These are phyloP conservation scores for Plodia interpunctella DNA, from an alignment of 1,140 invertebrate species.

Conservation along the genomic window DNA sequence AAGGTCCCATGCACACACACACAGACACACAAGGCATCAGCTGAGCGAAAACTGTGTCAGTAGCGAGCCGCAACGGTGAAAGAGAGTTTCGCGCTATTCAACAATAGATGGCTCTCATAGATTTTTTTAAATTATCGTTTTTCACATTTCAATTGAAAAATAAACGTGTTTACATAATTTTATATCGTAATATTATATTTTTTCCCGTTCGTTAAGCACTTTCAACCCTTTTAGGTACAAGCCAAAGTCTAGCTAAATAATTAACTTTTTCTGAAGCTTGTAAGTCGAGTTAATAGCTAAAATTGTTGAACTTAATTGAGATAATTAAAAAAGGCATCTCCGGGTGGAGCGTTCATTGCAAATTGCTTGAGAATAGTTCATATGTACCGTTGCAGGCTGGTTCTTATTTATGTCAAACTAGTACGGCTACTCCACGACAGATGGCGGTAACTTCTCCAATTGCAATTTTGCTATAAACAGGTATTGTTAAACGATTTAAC, in stretches of 20 bases:
- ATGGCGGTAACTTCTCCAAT: constrained; percentile 30
- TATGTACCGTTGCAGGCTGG: constrained; percentile 38
- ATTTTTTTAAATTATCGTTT: not conserved
- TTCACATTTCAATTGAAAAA: no score
- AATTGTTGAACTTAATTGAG: constrained; percentile 4
- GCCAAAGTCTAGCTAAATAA: no score
- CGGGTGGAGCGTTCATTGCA: constrained; percentile 24
- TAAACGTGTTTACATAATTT: no score
- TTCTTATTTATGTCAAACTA: constrained; percentile 41
- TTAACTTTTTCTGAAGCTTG: no score
- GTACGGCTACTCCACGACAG: constrained; percentile 34
- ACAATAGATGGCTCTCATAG: constrained; percentile 51
- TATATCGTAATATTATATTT: not conserved
- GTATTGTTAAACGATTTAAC: not conserved
- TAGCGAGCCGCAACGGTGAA: constrained; percentile 61
- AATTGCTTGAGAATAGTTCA: constrained; percentile 29
- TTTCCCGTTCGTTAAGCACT: not conserved
- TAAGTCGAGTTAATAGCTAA: no score
- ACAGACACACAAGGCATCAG: constrained; percentile 43
- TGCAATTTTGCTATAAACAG: constrained; percentile 3
- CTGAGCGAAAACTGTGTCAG: constrained; percentile 68
- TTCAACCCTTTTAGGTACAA: not conserved
- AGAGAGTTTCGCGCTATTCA: constrained; percentile 47
- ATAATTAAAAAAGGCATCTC: constrained; percentile 30
- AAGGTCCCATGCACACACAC: constrained; percentile 31